Percentiles rank a stretch among this genome's conserved stretches.
Evolutionary conservation across 2,888 invertebrate genomes (phyloP).

Genomic region (Lordiphosa fenestrarum): DNA sequence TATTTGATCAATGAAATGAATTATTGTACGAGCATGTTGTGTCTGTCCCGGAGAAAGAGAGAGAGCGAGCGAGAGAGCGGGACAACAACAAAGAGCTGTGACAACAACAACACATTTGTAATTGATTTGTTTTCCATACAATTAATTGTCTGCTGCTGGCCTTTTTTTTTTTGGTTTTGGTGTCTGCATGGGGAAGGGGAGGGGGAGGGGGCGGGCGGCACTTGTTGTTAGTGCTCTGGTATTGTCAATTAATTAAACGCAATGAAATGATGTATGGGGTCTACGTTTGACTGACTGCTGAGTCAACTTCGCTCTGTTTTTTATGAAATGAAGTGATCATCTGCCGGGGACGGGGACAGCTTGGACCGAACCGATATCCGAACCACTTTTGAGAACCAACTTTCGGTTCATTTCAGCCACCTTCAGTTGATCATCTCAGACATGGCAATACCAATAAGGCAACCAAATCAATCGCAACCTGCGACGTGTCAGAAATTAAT

Average conservation of each 20-base stretch:
- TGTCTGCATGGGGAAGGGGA: constrained; percentile 1
- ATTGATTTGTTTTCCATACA: constrained; percentile 73
- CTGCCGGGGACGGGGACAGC: no score
- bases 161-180: constrained; percentile 35
- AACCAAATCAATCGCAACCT: constrained; percentile 25
- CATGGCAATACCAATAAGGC: no score
- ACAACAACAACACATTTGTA: constrained; percentile 41
- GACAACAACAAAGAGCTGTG: no score
- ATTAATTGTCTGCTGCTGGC: constrained; percentile 44
- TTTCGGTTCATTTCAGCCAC: no score
- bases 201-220: constrained; percentile 14
- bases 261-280: constrained; percentile 43
- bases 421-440: no score
- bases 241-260: constrained; percentile 55
- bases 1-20: constrained; percentile 73
- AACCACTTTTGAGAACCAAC: no score
- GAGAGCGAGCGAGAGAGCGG: no score
- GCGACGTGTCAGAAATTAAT: constrained; percentile 68
- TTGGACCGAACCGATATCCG: no score
- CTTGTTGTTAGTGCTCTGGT: constrained; percentile 17
- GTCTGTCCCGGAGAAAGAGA: constrained; percentile 12
- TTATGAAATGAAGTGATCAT: no score
- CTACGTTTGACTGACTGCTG: constrained; percentile 6
- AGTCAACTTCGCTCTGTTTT: neutral
- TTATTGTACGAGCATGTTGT: constrained; percentile 48